Evolutionary conservation across 2,888 invertebrate genomes (phyloP), one percentile per base, ranked within the genome.

Genomic region (Unio pictorum): DNA sequence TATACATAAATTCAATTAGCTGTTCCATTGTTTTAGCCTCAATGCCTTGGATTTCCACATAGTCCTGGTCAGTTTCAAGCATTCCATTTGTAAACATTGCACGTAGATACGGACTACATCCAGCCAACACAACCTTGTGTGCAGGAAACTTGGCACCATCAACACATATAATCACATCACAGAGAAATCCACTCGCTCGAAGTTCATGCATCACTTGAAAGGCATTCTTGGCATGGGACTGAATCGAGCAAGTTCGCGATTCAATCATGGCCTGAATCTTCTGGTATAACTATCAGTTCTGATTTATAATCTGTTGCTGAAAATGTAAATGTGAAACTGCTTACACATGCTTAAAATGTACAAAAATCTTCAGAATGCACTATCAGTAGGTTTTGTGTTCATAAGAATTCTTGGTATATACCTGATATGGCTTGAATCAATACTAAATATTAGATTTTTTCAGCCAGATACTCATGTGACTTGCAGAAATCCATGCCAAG

Each of bases 31-130:
- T 86, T 54, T 73, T 61, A 0, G 85, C 79, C 61, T 89, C 89
- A 34, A 88, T 81, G 59, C 87, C 88, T 55, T 85, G 85, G 45
- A 88, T 84, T 60, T 86, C 84, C 7, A 88, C 84, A 55, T 75
- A 72, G 61, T 83, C 82, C 64, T 85, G 82, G 34, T 84, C 86
- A 7, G 86, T 85, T 74, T 88, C 88, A 65, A 86, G 74, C 87
- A 86, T 86, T 20, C 89, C 89, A 70, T 88, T 89, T 55, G 89
- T 89, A 72, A 89, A 89, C 89, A 89, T 89, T 30, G 88, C 89
- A 56, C 86, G 81, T 17, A 89, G 75, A 71, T 89, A 88, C 0
- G 89, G 89, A 66, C 87, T 87, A 66, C 86, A 87, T 0, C 89
- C 88, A 20, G 88, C 87, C 45, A 89, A 74, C 26, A 89, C 87